A percentile compares a stretch with the other conserved stretches of the same genome.
phyloP scores from a whole-genome alignment of 2,888 invertebrate species.

The Plusia festucae region DNA sequence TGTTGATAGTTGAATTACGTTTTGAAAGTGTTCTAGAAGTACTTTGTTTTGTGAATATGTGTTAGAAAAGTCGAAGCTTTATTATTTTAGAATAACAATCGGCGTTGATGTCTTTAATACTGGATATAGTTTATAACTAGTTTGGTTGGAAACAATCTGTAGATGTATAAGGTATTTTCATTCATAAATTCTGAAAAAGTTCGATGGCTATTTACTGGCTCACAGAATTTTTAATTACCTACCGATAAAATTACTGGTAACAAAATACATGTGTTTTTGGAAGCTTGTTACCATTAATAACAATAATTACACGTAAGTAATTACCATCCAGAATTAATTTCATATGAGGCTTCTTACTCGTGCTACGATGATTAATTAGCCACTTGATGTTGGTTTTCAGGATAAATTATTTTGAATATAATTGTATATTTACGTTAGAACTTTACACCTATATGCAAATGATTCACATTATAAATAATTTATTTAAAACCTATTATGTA shows the following conservation, averaged over 20 bases:
- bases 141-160: not conserved
- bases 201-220: not conserved
- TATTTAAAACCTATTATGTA: not conserved
- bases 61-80: conserved; percentile 21
- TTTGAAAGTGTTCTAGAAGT: conserved; percentile 19
- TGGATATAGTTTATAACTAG: conserved; percentile 2
- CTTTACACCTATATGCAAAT: not conserved
- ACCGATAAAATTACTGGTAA: not conserved
- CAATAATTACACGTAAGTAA: not conserved
- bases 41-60: conserved; percentile 32
- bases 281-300: not conserved
- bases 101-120: conserved; percentile 37
- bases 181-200: not conserved
- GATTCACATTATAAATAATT: not conserved
- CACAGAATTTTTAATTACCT: not conserved
- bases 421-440: not conserved
- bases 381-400: conserved; percentile 11
- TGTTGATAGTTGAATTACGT: conserved; percentile 30
- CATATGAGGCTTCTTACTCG: conserved; percentile 3
- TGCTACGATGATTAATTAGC: conserved; percentile 1
- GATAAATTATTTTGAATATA: not conserved
- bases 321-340: not conserved
- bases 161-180: no score
- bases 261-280: not conserved
- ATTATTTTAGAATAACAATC: conserved; percentile 23